These are phyloP conservation scores for Pheucticus melanocephalus DNA, from an alignment of 2,113 vertebrate species.

Conservation along the genomic window DNA sequence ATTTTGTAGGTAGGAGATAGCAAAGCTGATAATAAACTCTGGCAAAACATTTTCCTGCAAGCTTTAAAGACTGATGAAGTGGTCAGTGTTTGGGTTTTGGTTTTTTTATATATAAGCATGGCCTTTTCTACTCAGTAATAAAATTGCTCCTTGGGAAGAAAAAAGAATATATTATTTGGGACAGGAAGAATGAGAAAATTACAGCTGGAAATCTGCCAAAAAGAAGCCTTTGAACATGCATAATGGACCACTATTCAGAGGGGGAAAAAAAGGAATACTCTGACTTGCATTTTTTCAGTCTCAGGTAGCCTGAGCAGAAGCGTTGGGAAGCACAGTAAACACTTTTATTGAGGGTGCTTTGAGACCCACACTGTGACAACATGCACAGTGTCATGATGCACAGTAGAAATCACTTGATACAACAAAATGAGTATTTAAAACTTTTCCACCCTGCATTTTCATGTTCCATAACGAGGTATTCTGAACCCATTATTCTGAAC, in stretches of 20 bases:
- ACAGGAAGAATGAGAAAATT: not conserved
- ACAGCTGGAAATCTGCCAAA: not conserved
- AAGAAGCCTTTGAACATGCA: not conserved
- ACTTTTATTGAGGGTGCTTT: not conserved
- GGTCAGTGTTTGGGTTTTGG: not conserved
- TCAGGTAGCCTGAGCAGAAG: not conserved
- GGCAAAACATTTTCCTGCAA: not conserved
- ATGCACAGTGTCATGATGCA: not conserved
- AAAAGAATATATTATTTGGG: not conserved
- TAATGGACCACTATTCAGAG: not conserved
- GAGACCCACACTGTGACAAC: not conserved
- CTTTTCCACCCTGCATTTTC: not conserved
- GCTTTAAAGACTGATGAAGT: not conserved
- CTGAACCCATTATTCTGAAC: not conserved
- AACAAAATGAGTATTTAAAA: not conserved
- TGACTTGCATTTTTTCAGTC: not conserved
- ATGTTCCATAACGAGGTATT: not conserved
- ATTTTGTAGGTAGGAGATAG: not conserved
- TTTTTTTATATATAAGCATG: not conserved
- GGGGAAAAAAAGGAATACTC: not conserved
- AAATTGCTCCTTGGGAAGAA: not conserved
- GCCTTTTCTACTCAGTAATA: not conserved
- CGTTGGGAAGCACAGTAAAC: not conserved
- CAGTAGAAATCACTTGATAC: accelerated
- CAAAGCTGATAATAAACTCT: not conserved